Conservation (phyloP, 1,140 invertebrate genomes). For the Oppia nitens region DNA sequence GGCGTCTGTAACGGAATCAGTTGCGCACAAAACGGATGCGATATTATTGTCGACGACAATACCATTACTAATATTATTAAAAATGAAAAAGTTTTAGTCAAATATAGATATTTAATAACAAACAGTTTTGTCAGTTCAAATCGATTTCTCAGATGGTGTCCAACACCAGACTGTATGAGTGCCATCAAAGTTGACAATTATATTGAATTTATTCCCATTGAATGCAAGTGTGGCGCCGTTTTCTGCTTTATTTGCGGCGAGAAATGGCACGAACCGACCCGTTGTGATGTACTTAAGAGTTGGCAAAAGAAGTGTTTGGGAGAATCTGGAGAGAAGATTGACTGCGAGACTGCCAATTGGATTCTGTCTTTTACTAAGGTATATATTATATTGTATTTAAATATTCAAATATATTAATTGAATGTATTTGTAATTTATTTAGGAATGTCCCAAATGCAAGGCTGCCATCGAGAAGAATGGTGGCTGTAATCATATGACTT, state of each 20-base stretch:
- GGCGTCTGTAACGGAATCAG: not conserved
- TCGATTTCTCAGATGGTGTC: slow-evolving; percentile 87
- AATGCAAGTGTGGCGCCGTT: slow-evolving; percentile 54
- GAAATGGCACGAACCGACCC: slow-evolving; percentile 93
- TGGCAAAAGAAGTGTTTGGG: slow-evolving; percentile 99
- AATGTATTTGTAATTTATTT: no score
- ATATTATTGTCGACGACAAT: slow-evolving; percentile 85
- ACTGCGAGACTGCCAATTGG: slow-evolving; percentile 97
- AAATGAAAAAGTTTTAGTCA: slow-evolving; percentile 51
- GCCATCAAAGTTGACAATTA: slow-evolving; percentile 65
- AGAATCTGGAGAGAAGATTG: slow-evolving; percentile 47
- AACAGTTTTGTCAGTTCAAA: slow-evolving; percentile 98
- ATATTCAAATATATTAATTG: not conserved
- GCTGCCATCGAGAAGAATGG: slow-evolving; percentile 58
- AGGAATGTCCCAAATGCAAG: slow-evolving; percentile 49
- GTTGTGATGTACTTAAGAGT: slow-evolving; percentile 84
- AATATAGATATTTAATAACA: slow-evolving; percentile 94
- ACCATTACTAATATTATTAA: slow-evolving; percentile 59
- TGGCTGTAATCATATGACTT: slow-evolving; percentile 57
- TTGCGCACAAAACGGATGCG: slow-evolving; percentile 56
- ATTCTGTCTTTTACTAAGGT: slow-evolving; percentile 55
- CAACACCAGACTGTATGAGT: slow-evolving; percentile 88
- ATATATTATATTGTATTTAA: not conserved
- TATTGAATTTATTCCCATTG: slow-evolving; percentile 12
- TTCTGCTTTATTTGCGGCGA: slow-evolving; percentile 76